Conservation (phyloP, 2,797 vertebrate species). For the Pygocentrus nattereri region DNA sequence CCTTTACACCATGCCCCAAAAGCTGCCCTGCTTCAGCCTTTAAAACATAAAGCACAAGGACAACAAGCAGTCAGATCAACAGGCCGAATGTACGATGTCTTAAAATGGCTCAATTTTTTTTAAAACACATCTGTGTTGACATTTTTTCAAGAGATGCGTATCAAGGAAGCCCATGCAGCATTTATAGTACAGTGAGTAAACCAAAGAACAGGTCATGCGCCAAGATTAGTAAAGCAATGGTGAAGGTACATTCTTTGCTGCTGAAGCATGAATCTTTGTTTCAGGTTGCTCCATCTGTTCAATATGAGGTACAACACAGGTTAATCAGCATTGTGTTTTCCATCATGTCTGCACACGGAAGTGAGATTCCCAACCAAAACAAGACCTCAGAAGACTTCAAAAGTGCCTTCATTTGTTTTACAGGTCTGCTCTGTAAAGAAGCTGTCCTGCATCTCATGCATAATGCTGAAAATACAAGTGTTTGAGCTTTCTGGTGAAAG, state of each 20-base stretch:
- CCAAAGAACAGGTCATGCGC: neutral
- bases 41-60: neutral
- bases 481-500: neutral
- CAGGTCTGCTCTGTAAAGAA: neutral
- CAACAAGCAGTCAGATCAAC: neutral
- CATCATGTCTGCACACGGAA: too few relatives aligned
- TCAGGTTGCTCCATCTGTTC: neutral
- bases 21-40: neutral
- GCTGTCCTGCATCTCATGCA: neutral
- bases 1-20: conserved; percentile 16
- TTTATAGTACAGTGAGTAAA: neutral
- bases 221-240: neutral
- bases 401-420: conserved; percentile 5
- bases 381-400: neutral
- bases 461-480: neutral
- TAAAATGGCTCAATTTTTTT: neutral
- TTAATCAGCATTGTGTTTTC: neutral
- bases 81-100: neutral
- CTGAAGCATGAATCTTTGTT: neutral
- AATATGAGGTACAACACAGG: neutral
- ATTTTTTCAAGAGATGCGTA: neutral
- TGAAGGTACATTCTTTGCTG: neutral
- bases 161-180: neutral
- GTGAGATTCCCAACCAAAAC: neutral
- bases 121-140: neutral